Evolutionary conservation across 2,888 invertebrate species (phyloP), one percentile per base, ranked within the genome.

Genomic region (Glyphotaelius pellucidus): DNA sequence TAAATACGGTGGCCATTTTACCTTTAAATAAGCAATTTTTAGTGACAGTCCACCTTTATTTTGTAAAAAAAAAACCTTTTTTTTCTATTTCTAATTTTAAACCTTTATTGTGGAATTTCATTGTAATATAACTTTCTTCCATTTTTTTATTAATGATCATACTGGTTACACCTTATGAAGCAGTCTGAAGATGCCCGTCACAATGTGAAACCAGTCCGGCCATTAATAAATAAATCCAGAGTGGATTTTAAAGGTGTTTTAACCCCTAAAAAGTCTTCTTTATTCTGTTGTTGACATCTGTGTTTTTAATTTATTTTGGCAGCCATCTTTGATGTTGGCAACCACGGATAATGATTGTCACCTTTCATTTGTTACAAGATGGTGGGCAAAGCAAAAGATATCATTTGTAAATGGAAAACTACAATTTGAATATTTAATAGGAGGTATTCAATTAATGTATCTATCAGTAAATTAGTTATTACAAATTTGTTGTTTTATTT

Each of bases 401-500:
- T 87, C 87, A 89, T 67, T 79, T 89, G 88, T 89, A 89, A 89
- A 89, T 89, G 79, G 79, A 89, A 89, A 79, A 35, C 38, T 86
- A 42, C 88, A 89, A 79, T 89, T 79, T 80, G 80, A 89, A 79
- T 89, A 38, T 89, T 87, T 87, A 35, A 31, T 87, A 87, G 86
- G 86, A 86, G 47, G 67, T 87, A 52, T 87, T 47, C 87, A 87
- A 87, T 87, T 52, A 67, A 67, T 67, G 42, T 89, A 89, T 89
- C 79, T 89, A 89, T 89, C 79, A 89, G 88, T 89, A 89, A 89
- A 89, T 79, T 89, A 89, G 88, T 89, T 89, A 89, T 89, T 89
- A 89, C 88, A 89, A 80, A 79, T 0, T 88, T 25, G 31, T 80
- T 89, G 88, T 89, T 89, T 89, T 89, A 89, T 89, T 89, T 52